phyloP scores from a whole-genome alignment of 2,113 vertebrate species.

The Nansenia antarctica region DNA sequence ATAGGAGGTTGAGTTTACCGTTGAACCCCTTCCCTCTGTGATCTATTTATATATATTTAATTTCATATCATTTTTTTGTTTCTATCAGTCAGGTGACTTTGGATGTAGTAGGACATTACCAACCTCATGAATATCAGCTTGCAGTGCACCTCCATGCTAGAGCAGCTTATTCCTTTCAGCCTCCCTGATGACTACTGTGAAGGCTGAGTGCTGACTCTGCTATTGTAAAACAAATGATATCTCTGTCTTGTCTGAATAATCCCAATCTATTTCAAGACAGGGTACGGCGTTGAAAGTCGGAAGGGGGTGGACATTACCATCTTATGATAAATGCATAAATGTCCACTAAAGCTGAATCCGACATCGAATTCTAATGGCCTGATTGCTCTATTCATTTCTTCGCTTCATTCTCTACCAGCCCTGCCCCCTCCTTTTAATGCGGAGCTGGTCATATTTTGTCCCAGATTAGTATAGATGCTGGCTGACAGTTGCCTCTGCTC shows the following conservation, averaged over 20 bases:
- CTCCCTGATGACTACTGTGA: conserved; percentile 60
- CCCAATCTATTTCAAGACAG: conserved; percentile 70
- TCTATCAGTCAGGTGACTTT: not conserved
- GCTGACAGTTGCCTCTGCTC: conserved; percentile 89
- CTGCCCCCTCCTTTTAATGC: conserved; percentile 78
- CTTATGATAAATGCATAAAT: conserved; percentile 83
- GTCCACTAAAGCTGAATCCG: conserved; percentile 76
- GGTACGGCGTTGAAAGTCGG: conserved; percentile 66
- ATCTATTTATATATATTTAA: too few relatives aligned
- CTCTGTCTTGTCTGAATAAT: conserved; percentile 75
- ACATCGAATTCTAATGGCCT: conserved; percentile 83
- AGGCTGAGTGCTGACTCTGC: conserved; percentile 50
- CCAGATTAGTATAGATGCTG: conserved; percentile 91
- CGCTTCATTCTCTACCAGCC: conserved; percentile 74
- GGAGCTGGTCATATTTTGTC: conserved; percentile 91
- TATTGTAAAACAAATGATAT: conserved; percentile 71
- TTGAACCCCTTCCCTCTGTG: too few relatives aligned
- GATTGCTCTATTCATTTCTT: conserved; percentile 91
- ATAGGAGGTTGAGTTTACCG: too few relatives aligned
- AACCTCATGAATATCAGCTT: not conserved
- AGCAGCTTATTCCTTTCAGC: not conserved
- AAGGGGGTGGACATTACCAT: conserved; percentile 53
- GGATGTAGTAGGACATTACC: not conserved
- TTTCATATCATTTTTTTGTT: too few relatives aligned
- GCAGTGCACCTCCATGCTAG: not conserved